phyloP scores from a whole-genome alignment of 1,140 invertebrate genomes.

The Sycophila sp. region DNA sequence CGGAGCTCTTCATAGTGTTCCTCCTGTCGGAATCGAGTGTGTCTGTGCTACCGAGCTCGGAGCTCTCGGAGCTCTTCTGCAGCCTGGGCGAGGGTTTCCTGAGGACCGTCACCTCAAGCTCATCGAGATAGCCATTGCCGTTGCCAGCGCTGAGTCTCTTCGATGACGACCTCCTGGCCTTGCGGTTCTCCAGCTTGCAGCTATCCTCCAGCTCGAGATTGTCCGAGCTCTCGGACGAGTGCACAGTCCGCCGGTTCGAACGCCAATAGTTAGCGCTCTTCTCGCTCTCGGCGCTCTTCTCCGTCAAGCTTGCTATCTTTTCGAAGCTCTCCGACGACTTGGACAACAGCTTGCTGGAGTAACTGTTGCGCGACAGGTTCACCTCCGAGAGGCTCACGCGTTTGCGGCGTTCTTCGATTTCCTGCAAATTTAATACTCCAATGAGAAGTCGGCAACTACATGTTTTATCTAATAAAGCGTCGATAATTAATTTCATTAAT shows the following conservation, averaged over 20 bases:
- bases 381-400: slow-evolving; percentile 58
- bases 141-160: background rate
- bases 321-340: slow-evolving; percentile 58
- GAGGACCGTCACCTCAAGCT: background rate
- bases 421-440: no score
- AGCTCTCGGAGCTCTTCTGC: slow-evolving; percentile 63
- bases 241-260: slow-evolving; percentile 35
- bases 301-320: slow-evolving; percentile 39
- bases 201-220: slow-evolving; percentile 56
- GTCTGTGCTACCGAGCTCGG: slow-evolving; percentile 62
- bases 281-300: background rate
- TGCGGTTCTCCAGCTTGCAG: slow-evolving; percentile 45
- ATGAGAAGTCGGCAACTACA: no score
- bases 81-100: slow-evolving; percentile 43
- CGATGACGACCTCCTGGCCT: background rate
- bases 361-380: slow-evolving; percentile 43
- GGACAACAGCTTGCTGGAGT: slow-evolving; percentile 18
- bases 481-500: no score
- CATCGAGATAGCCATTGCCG: no score
- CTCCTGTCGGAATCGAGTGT: slow-evolving; percentile 60
- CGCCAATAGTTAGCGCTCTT: slow-evolving; percentile 31
- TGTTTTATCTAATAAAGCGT: no score
- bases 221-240: slow-evolving; percentile 60
- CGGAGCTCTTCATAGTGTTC: slow-evolving; percentile 55
- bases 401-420: slow-evolving; percentile 50